A percentile compares a stretch with the other conserved stretches of the same genome.
Evolutionary conservation across 2,797 vertebrate species (phyloP).

Genomic region (Myripristis murdjan): DNA sequence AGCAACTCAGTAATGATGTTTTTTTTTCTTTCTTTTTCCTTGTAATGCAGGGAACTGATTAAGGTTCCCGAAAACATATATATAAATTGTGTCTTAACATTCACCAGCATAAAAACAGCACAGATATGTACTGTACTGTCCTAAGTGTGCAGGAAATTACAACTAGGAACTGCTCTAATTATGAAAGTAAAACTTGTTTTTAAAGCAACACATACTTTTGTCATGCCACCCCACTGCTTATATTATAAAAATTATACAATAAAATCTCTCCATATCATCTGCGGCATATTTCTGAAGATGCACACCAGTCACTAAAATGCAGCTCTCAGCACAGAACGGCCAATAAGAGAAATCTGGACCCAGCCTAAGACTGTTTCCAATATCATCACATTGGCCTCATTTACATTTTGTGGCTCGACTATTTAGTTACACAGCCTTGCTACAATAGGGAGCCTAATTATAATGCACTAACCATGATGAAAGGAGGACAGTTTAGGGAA

Average conservation of each 20-base stretch:
- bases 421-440: slow-evolving; percentile 70
- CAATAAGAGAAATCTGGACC: slow-evolving; percentile 49
- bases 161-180: neutral
- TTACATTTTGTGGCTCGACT: slow-evolving; percentile 65
- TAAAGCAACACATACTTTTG: neutral
- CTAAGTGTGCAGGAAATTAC: neutral
- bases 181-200: neutral
- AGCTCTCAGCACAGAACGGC: slow-evolving; percentile 3
- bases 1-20: no score
- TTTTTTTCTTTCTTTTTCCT: neutral
- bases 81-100: neutral
- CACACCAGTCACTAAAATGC: slow-evolving; percentile 25
- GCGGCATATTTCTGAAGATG: slow-evolving; percentile 25
- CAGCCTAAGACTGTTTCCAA: slow-evolving; percentile 63
- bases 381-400: slow-evolving; percentile 61
- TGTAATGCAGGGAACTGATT: neutral
- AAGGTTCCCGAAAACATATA: neutral
- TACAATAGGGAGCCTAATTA: slow-evolving; percentile 76
- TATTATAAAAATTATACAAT: slow-evolving; percentile 26
- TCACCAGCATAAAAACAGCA: neutral
- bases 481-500: slow-evolving; percentile 73
- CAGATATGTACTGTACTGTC: neutral
- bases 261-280: neutral
- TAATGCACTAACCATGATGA: slow-evolving; percentile 77
- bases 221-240: slow-evolving; percentile 3